Conservation (phyloP, 2,797 vertebrate genomes). For the Sternotherus odoratus region DNA sequence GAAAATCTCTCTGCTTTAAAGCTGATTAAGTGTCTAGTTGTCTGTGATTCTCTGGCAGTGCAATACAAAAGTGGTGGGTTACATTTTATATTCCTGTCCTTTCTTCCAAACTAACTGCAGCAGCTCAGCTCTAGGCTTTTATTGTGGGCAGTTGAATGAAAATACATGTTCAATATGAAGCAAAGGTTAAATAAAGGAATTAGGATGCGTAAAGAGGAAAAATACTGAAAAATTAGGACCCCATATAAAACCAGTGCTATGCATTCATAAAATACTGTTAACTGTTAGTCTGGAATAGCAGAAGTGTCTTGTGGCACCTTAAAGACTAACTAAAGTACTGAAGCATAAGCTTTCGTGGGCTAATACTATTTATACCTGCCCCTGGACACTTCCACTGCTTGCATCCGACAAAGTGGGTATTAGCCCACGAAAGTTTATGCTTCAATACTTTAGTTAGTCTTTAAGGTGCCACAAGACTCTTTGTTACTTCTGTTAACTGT, state of each 20-base stretch:
- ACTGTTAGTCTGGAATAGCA: too few species aligned
- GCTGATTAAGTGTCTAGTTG: not conserved
- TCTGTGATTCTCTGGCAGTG: not conserved
- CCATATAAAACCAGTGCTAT: not conserved
- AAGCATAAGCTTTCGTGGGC: too few species aligned
- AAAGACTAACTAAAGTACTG: too few species aligned
- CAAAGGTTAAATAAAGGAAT: not conserved
- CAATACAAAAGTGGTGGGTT: not conserved
- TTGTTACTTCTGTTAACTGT: not conserved
- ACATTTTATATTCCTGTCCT: not conserved
- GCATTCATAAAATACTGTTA: not conserved
- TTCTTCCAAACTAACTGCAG: not conserved
- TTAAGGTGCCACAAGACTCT: too few species aligned
- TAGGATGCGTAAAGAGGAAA: not conserved
- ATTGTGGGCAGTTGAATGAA: not conserved
- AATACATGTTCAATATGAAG: not conserved
- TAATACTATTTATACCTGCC: too few species aligned
- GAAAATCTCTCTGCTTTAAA: not conserved
- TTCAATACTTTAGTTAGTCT: too few species aligned
- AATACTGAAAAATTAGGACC: not conserved
- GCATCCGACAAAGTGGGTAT: too few species aligned
- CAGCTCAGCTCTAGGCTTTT: not conserved
- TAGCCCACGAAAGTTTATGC: too few species aligned
- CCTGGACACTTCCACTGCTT: too few species aligned
- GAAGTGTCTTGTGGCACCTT: too few species aligned